Evolutionary conservation across 2,797 vertebrate genomes (phyloP), one percentile per base, ranked within the genome.

Genomic region (Ispidina picta): DNA sequence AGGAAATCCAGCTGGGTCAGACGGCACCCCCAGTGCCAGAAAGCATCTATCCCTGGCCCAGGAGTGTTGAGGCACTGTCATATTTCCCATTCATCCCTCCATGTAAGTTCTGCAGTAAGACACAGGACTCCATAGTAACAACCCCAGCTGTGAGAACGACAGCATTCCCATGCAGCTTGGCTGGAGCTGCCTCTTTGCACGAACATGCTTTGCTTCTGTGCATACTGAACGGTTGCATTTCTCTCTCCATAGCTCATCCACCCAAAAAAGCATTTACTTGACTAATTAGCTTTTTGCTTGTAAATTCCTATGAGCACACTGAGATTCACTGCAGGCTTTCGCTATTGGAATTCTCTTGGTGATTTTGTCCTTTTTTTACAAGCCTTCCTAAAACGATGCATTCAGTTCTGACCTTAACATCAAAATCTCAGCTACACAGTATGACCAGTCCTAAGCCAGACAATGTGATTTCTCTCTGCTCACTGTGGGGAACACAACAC

Each of bases 281-380:
- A 86, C 60, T 82, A 76, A 95, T 76, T 31, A 93, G 64, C 26
- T 60, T 56, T 78, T 88, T 49, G 52, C 74, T 66, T 75, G 55
- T 63, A 66, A 91, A 72, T 69, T 63, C 74, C 48, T 70, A 18
- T 1, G 3, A 90, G 64, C 29, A 87, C 54, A 22, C 25, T 17
- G 31, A 85, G 55, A 72, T 15, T 69, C 31, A 66, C 37, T 2
- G 0, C 2, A 4, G 33, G 55, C 25, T 72, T 92, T 72, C 1
- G 1, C 25, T 73, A 46, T 6, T 59, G 35, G 25, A 90, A 92
- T 65, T 80, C 56, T n/a, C 55, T 74, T 54, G 26, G 41, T 1
- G 3, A n/a, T 51, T 89, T 65, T 79, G 21, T 65, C 14, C 12
- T 63, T 59, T 88, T 49, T 59, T 55, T 20, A 70, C 22, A 78